phyloP scores from a whole-genome alignment of 2,888 invertebrate species.

The Sphaeridia pumilis region DNA sequence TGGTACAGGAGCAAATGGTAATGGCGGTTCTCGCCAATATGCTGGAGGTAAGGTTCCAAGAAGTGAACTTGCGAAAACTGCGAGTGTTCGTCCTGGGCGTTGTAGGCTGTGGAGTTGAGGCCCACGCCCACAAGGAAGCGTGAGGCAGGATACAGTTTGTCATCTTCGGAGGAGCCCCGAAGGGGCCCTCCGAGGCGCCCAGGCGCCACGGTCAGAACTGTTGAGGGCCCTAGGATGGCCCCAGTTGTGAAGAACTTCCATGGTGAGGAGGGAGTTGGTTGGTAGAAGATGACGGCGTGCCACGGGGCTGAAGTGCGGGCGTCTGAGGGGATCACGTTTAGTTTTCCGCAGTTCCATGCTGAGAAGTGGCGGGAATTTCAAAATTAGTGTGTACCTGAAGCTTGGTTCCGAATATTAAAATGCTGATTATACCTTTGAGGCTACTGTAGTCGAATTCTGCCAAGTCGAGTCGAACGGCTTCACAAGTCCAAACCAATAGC shows the following conservation, averaged over 20 bases:
- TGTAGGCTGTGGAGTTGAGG: not conserved
- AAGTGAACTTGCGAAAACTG: not conserved
- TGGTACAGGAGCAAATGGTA: conserved; percentile 5
- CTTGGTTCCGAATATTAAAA: too few species aligned
- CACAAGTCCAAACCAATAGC: too few species aligned
- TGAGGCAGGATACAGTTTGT: not conserved
- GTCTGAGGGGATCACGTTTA: not conserved
- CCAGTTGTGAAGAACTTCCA: not conserved
- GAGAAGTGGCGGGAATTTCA: not conserved
- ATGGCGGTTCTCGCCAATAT: not conserved
- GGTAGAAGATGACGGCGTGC: not conserved
- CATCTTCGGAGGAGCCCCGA: not conserved
- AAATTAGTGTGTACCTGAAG: not conserved
- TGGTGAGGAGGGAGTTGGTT: not conserved
- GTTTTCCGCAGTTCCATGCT: conserved; percentile 1
- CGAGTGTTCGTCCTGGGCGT: not conserved
- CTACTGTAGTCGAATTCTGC: too few species aligned
- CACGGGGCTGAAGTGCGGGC: not conserved
- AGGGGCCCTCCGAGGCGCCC: conserved; percentile 2
- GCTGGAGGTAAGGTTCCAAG: not conserved
- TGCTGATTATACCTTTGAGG: too few species aligned
- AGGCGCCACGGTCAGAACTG: conserved; percentile 2
- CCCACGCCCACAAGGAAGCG: not conserved
- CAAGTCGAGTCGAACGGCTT: too few species aligned
- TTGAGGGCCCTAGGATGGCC: not conserved